Base-by-base conservation (phyloP, 2,888 invertebrate species). In the Amaurobius ferox region DNA sequence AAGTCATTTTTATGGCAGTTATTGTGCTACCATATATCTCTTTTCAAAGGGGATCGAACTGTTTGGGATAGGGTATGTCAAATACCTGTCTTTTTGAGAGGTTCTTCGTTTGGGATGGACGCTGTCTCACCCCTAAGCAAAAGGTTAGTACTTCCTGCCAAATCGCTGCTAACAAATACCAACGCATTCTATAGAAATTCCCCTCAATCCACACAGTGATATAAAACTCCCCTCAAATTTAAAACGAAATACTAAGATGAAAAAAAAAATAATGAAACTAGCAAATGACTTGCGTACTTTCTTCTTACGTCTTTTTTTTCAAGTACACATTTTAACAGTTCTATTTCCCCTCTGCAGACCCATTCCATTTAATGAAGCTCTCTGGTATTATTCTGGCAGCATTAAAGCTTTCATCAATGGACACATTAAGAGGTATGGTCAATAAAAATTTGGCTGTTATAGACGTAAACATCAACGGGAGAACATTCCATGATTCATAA, bases 381-480 rank as follows among this genome's bases (percentile, higher is more conserved):
- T n/a, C 23, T n/a, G 32, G 35, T 32, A 66, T 66, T 66, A 66
- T 66, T 66, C 66, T n/a, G 23, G 19, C 66, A 32, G 32, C 66
- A 32, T 66, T 66, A 77, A 78, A 85, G 78, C 70, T 85, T 85
- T 85, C 83, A 85, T 85, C 83, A 85, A 77, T 40, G 71, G 35
- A 32, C 72, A 77, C 83, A 85, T 85, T 85, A 85, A 71, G 83
- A 55, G 77, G 29, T 9, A 32, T 23, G 16, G 35, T 77, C 77
- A 85, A 78, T 85, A 85, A 85, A 85, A 85, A 55, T 85, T 85
- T 85, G 64, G 83, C 83, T 77, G 71, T 85, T 85, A 85, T 85
- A 85, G 78, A 85, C 83, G 83, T 85, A 85, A 85, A 85, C 83
- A 85, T 78, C 72, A 72, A 78, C 77, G 83, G 77, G 78, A 85